Evolutionary conservation across 2,113 vertebrate genomes (phyloP), one percentile per base, ranked within the genome.

Genomic region (Gnathonemus longibarbis): DNA sequence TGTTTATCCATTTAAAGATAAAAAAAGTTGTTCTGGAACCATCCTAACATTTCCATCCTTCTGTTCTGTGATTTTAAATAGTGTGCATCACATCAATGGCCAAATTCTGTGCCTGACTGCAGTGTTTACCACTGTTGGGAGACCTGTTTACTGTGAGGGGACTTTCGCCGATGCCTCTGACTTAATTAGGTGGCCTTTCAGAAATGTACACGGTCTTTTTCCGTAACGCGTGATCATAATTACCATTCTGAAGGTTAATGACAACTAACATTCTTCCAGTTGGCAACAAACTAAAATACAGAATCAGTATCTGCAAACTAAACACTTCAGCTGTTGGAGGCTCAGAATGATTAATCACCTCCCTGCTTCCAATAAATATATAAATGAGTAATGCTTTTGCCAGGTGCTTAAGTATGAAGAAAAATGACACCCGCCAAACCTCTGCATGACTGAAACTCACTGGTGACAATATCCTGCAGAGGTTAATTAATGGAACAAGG

Each of bases 351-450:
- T 91, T 84, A 89, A 93, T 91, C 66, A 70, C 85, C 42, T 6
- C 56, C 39, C 90, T 58, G 24, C 90, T 84, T 87, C 86, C 56
- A 84, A 91, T 74, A 90, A 89, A 90, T 89, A 86, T 42, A 89
- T 91, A 70, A 89, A 90, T 88, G 90, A 74, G 46, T 39, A 86
- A 86, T 42, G 62, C 50, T 87, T 87, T 49, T 89, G 39, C 52
- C 90, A 93, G 92, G 90, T 91, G 88, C 50, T 91, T 31, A 9
- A n/a, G 58, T 89, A 93, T 92, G 91, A 92, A 92, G 89, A 90
- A 90, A 87, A 92, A 91, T 88, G 9, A 88, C 0, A 0, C 10
- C 89, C 70, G 39, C 88, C 17, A 27, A 86, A 31, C 35, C 31
- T 66, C 31, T 84, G 39, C 87, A 52, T 83, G 39, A 45, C 17